Conservation (phyloP, 2,888 invertebrate genomes). For the Sesia apiformis region DNA sequence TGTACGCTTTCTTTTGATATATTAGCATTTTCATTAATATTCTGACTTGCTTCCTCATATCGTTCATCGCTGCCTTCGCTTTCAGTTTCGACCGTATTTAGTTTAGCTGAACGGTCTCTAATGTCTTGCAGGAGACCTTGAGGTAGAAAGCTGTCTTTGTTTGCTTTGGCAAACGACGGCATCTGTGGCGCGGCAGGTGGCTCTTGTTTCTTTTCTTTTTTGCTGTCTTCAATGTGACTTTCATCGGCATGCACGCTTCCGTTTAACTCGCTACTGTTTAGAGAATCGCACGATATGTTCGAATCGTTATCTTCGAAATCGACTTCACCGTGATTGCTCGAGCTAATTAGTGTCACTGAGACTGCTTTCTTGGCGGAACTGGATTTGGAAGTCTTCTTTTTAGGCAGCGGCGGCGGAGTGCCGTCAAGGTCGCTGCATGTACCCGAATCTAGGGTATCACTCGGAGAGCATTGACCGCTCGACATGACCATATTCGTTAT, state of each 20-base stretch:
- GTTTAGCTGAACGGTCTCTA: slow-evolving; percentile 76
- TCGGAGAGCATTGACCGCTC: slow-evolving; percentile 88
- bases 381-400: slow-evolving; percentile 76
- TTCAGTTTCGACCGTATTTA: slow-evolving; percentile 61
- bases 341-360: slow-evolving; percentile 73
- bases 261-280: slow-evolving; percentile 82
- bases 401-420: slow-evolving; percentile 80
- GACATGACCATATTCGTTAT: slow-evolving; percentile 78
- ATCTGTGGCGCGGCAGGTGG: slow-evolving; percentile 48
- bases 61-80: slow-evolving; percentile 40
- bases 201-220: slow-evolving; percentile 54
- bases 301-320: slow-evolving; percentile 84
- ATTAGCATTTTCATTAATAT: slow-evolving; percentile 64
- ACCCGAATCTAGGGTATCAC: slow-evolving; percentile 88
- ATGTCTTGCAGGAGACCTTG: slow-evolving; percentile 80
- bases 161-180: slow-evolving; percentile 40
- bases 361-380: slow-evolving; percentile 66
- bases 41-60: slow-evolving; percentile 50
- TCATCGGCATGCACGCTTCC: slow-evolving; percentile 67
- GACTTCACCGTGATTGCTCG: slow-evolving; percentile 76
- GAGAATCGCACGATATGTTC: slow-evolving; percentile 87
- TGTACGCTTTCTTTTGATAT: slow-evolving; percentile 64
- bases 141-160: slow-evolving; percentile 74
- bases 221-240: slow-evolving; percentile 54
- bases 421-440: slow-evolving; percentile 89